Evolutionary conservation across 2,888 invertebrate genomes (phyloP), one percentile per base, ranked within the genome.

Genomic region (Stenolophus ochropezus): DNA sequence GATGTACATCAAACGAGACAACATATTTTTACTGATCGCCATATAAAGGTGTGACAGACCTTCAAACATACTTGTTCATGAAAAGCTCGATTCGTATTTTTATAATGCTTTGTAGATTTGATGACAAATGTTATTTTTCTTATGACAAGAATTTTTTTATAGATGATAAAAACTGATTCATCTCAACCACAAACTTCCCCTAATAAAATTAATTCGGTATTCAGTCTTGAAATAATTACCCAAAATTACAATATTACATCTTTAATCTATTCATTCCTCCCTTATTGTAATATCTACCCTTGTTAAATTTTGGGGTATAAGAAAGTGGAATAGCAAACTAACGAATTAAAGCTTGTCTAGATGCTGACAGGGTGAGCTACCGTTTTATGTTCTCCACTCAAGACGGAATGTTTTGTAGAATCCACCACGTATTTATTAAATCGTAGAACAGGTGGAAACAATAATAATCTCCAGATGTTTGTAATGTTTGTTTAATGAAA

Each of bases 401-500:
- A 73, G 18, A 69, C 33, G 65, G 4, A 69, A 69, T 20, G 33
- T 69, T 27, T 69, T 33, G 18, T 11, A 20, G 23, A 49, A 49
- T 73, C 14, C 49, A 47, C 47, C 11, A n/a, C 73, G 69, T 33
- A 49, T 1, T 49, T 21, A 73, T 73, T 49, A 47, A 73, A 73
- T 73, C 47, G 20, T 18, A 73, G 49, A 21, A 73, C 49, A 49
- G 73, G 49, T 73, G 73, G 16, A 21, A 49, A 47, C 73, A 73
- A 49, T 73, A 49, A 73, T 73, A 73, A 73, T 47, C 73, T 33
- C 21, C 5, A 20, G 49, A 49, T 47, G n/a, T 14, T 16, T 11
- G 23, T 71, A 21, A 71, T 73, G 73, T 49, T 20, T 73, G 21
- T 20, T 49, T n/a, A 69, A 73, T 73, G 47, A 73, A 73, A 73